Conservation (phyloP, 2,797 vertebrate genomes). For the Tauraco hartlaubi region DNA sequence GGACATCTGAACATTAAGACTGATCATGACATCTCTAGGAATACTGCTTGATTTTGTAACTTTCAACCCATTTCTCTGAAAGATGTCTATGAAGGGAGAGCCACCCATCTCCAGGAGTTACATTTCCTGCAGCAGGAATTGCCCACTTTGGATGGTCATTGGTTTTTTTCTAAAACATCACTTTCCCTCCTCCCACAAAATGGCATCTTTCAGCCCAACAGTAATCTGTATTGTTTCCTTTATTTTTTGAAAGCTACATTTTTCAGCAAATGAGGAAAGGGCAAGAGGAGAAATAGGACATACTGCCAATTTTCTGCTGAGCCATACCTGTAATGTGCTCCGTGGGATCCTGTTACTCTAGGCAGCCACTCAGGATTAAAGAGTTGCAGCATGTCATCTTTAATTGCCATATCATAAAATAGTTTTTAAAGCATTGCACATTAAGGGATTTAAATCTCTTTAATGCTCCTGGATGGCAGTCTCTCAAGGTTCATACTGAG, state of each 20-base stretch:
- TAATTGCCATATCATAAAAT: slow-evolving; percentile 64
- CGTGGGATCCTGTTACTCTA: background rate
- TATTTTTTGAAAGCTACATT: background rate
- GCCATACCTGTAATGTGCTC: background rate
- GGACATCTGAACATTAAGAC: background rate
- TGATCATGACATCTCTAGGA: background rate
- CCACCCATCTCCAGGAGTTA: background rate
- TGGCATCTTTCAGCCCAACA: background rate
- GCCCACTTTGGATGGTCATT: background rate
- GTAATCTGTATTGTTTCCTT: background rate
- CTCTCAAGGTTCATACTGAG: slow-evolving; percentile 42
- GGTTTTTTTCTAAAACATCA: background rate
- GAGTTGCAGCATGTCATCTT: slow-evolving; percentile 32
- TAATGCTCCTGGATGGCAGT: slow-evolving; percentile 36
- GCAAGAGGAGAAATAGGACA: background rate
- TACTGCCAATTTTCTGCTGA: slow-evolving; percentile 4
- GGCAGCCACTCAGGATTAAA: slow-evolving; percentile 5
- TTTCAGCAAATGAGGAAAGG: background rate
- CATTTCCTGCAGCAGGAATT: background rate
- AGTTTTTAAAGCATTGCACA: slow-evolving; percentile 48
- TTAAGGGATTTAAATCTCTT: slow-evolving; percentile 66
- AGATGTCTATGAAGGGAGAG: background rate
- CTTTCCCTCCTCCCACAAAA: background rate
- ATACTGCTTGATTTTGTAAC: background rate
- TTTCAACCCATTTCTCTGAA: background rate